Evolutionary conservation across 1,140 invertebrate genomes (phyloP).

Genomic region (Aricia agestis): DNA sequence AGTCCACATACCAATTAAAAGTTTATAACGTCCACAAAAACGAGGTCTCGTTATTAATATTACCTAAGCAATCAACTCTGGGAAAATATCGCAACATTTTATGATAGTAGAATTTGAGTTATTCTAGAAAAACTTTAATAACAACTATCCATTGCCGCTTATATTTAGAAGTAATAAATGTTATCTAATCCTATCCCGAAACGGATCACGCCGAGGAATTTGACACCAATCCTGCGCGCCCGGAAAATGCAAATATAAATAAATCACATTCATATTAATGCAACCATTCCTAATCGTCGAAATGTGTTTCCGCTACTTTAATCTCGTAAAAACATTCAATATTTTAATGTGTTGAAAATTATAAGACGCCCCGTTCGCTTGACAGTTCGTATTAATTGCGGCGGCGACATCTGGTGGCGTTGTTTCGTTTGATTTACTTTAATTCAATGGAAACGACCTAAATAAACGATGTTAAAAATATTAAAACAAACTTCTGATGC

Average conservation of each 20-base stretch:
- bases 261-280: constrained; percentile 6
- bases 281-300: constrained; percentile 5
- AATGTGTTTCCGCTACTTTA: constrained; percentile 11
- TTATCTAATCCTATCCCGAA: not conserved
- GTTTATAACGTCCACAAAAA: not conserved
- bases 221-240: constrained; percentile 6
- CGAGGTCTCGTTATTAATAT: not conserved
- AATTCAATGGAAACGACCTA: not conserved
- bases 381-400: not conserved
- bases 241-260: constrained; percentile 14
- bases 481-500: not conserved
- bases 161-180: not conserved
- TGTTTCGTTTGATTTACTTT: not conserved
- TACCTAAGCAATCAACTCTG: not conserved
- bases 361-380: not conserved
- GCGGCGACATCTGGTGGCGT: not conserved
- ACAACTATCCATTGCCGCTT: not conserved
- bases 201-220: not conserved
- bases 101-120: not conserved
- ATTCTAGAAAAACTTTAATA: not conserved
- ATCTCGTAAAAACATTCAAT: constrained; percentile 9
- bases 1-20: not conserved
- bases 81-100: not conserved
- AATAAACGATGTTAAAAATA: not conserved
- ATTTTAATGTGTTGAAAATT: constrained; percentile 14